Percentiles rank a stretch among this genome's conserved stretches.
Evolutionary conservation across 2,888 invertebrate species (phyloP).

Genomic region (Piscicola geometra): DNA sequence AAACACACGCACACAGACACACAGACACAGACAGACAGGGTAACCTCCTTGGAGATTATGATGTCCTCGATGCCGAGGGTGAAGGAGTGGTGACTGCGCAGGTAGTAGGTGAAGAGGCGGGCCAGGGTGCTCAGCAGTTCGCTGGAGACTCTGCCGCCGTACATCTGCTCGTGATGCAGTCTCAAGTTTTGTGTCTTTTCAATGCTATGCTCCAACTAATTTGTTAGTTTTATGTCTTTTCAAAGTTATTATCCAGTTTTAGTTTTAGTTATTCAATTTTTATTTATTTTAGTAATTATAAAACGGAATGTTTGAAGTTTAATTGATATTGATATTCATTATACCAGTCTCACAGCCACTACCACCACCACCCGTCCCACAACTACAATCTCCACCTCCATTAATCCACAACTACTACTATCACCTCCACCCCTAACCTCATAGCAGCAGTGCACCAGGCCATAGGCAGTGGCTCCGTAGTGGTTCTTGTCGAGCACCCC

Average conservation of each 20-base stretch:
- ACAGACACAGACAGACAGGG: too few species aligned
- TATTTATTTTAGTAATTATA: too few species aligned
- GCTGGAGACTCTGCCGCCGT: constrained; percentile 80
- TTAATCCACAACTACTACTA: too few species aligned
- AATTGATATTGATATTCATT: too few species aligned
- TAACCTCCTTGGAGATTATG: constrained; percentile 64
- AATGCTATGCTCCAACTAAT: too few species aligned
- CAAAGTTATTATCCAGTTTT: too few species aligned
- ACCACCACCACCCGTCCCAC: background rate
- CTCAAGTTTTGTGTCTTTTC: background rate
- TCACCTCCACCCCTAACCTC: constrained; percentile 60
- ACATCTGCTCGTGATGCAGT: constrained; percentile 66
- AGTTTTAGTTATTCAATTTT: too few species aligned
- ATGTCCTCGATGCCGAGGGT: constrained; percentile 93
- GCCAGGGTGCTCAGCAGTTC: constrained; percentile 81
- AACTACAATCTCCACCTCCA: background rate
- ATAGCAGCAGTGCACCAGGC: constrained; percentile 87
- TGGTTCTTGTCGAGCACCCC: constrained; percentile 95
- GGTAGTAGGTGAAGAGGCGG: constrained; percentile 80
- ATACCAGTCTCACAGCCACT: background rate
- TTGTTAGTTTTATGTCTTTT: too few species aligned
- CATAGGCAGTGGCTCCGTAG: constrained; percentile 88
- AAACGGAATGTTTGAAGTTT: too few species aligned
- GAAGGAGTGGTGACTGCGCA: constrained; percentile 81
- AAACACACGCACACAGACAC: too few species aligned